These are phyloP conservation scores for Neelides folsomi DNA, from an alignment of 2,888 invertebrate species.

Conservation along the genomic window DNA sequence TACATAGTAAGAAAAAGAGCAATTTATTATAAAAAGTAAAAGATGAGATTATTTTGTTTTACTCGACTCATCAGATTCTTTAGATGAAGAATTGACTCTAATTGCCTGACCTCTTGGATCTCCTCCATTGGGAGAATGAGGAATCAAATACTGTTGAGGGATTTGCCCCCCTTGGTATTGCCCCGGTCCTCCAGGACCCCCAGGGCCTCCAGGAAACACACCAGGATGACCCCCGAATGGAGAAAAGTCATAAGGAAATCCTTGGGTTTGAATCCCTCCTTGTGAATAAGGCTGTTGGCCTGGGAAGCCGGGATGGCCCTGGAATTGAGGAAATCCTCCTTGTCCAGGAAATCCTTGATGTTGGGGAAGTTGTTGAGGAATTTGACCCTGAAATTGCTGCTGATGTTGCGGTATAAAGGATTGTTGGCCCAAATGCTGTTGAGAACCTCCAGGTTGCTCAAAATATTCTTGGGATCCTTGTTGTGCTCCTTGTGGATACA, in stretches of 20 bases:
- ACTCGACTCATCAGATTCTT: too few species aligned
- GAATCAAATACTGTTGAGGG: conserved; percentile 7
- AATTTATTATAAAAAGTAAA: too few species aligned
- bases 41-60: too few species aligned
- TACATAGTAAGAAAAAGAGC: too few species aligned
- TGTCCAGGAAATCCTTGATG: conserved; percentile 7
- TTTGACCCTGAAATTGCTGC: not conserved
- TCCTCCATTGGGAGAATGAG: too few species aligned
- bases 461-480: not conserved
- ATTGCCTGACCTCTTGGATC: too few species aligned
- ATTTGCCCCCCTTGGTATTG: conserved; percentile 9
- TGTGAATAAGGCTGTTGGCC: conserved; percentile 8
- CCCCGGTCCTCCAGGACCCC: conserved; percentile 8
- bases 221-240: conserved; percentile 5
- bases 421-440: not conserved
- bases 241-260: conserved; percentile 11
- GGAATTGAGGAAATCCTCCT: conserved; percentile 6
- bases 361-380: conserved; percentile 7
- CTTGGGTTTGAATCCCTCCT: not conserved
- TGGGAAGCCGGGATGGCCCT: conserved; percentile 3
- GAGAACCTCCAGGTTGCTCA: not conserved
- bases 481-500: not conserved
- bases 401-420: not conserved
- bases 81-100: too few species aligned
- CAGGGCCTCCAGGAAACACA: conserved; percentile 5